Evolutionary conservation across 2,888 invertebrate genomes (phyloP).

Genomic region (Synanthedon vespiformis): DNA sequence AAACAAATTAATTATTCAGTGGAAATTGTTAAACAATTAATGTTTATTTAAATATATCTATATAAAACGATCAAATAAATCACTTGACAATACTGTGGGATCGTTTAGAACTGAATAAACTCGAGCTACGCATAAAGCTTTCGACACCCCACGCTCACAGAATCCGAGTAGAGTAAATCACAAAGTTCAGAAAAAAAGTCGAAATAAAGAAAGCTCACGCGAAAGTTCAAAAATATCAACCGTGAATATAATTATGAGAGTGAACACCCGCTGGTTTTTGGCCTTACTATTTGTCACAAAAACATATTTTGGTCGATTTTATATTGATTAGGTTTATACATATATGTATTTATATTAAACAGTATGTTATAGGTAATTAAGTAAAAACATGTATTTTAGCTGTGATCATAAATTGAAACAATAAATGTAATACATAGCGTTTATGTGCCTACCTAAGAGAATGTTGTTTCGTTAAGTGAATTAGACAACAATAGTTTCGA

Average conservation of each 20-base stretch:
- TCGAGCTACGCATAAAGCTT: conserved; percentile 52
- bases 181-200: conserved; percentile 53
- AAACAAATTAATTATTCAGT: no score
- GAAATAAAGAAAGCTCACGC: conserved; percentile 61
- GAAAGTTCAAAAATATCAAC: conserved; percentile 67
- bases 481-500: no score
- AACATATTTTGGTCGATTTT: no score
- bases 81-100: conserved; percentile 12
- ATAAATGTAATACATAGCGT: no score
- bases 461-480: no score
- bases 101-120: conserved; percentile 61
- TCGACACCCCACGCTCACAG: conserved; percentile 53
- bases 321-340: no score
- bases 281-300: neutral
- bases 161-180: conserved; percentile 60
- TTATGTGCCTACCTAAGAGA: no score
- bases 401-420: no score
- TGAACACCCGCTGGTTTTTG: conserved; percentile 60
- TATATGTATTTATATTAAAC: no score
- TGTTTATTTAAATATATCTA: neutral
- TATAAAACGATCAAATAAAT: conserved; percentile 1
- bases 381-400: no score
- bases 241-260: conserved; percentile 65
- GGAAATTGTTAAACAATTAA: no score
- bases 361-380: no score